These are phyloP conservation scores for Oryzias celebensis DNA, from an alignment of 2,113 vertebrate genomes.

Conservation along the genomic window DNA sequence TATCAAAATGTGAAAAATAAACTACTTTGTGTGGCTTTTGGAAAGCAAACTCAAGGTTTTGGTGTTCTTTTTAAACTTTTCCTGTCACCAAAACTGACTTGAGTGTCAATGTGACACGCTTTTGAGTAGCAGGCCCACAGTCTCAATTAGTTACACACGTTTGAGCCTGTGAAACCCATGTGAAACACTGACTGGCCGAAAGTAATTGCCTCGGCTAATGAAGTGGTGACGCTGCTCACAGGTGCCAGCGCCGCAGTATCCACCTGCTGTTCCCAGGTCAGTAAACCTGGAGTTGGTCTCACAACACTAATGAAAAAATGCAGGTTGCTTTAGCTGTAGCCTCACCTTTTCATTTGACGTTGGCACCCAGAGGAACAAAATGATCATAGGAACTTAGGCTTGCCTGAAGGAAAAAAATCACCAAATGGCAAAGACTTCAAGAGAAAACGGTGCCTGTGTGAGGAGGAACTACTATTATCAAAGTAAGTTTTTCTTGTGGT, in stretches of 20 bases:
- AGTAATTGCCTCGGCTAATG: constrained; percentile 70
- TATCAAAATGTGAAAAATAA: too few relatives aligned
- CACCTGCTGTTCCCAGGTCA: constrained; percentile 64
- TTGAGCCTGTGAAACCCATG: constrained; percentile 26
- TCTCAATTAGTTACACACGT: constrained; percentile 51
- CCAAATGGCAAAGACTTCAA: constrained; percentile 1
- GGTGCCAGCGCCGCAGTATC: constrained; percentile 32
- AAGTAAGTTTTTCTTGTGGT: constrained; percentile 11
- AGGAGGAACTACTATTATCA: neutral
- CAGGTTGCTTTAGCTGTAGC: constrained; percentile 23
- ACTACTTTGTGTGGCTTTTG: too few relatives aligned
- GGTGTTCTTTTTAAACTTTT: constrained; percentile 22
- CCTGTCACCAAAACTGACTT: constrained; percentile 12
- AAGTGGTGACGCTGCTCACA: constrained; percentile 63
- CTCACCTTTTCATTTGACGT: constrained; percentile 30
- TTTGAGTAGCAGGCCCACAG: constrained; percentile 24
- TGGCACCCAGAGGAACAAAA: constrained; percentile 32
- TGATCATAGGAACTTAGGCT: constrained; percentile 32
- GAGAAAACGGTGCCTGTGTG: constrained; percentile 4
- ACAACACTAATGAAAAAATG: constrained; percentile 51
- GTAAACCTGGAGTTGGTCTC: constrained; percentile 39
- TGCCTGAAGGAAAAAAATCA: constrained; percentile 19
- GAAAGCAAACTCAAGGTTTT: too few relatives aligned
- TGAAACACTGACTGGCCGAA: constrained; percentile 61
- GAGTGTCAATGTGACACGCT: constrained; percentile 29